These are phyloP conservation scores for Synaphobranchus kaupii DNA, from an alignment of 2,797 vertebrate species.

Conservation along the genomic window DNA sequence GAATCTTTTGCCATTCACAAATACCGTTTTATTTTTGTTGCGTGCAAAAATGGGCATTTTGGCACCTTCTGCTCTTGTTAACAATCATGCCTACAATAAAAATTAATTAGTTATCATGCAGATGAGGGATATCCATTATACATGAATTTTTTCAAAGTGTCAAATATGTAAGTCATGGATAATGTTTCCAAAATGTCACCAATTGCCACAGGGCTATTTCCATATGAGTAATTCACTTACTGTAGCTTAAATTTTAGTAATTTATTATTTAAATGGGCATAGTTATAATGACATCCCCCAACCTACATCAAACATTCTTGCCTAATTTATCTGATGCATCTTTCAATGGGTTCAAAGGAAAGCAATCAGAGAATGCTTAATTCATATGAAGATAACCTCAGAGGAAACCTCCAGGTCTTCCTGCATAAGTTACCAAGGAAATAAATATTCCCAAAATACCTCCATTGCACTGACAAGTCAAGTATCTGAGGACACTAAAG, in stretches of 20 bases:
- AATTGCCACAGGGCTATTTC: neutral
- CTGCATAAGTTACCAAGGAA: neutral
- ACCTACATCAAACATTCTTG: neutral
- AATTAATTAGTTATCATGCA: neutral
- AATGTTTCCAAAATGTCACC: neutral
- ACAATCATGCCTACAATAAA: neutral
- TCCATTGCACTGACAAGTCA: neutral
- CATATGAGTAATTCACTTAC: slow-evolving; percentile 13
- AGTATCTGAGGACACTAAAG: neutral
- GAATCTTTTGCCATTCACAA: neutral
- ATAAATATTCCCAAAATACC: neutral
- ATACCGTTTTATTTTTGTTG: neutral
- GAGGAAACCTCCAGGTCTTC: neutral
- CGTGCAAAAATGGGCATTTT: neutral
- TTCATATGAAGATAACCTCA: neutral
- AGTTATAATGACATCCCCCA: slow-evolving; percentile 1
- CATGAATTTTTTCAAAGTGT: neutral
- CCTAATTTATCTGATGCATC: neutral
- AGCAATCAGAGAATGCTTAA: slow-evolving; percentile 1
- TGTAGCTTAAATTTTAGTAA: slow-evolving; percentile 10
- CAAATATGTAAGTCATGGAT: neutral
- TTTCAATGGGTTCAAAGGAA: slow-evolving; percentile 1
- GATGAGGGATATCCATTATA: neutral
- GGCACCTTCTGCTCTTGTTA: neutral
- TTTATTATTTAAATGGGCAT: neutral